A percentile compares a stretch with the other conserved stretches of the same genome.
phyloP scores from a whole-genome alignment of 2,113 vertebrate species.

The Odontesthes bonariensis region DNA sequence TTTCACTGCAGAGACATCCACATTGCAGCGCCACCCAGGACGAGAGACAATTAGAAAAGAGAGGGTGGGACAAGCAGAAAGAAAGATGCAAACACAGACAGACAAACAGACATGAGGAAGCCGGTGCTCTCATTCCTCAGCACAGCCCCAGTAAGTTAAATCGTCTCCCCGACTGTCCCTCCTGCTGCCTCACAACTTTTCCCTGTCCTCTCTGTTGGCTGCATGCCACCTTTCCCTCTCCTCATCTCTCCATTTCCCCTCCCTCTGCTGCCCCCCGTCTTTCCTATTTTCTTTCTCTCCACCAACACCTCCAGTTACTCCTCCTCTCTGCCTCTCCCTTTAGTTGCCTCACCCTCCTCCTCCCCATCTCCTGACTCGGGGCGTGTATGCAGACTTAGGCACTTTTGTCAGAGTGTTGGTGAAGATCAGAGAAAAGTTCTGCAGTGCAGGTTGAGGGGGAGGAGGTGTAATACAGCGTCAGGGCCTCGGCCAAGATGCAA shows the following conservation, averaged over 20 bases:
- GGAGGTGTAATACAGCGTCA: conserved; percentile 37
- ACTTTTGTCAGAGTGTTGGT: conserved; percentile 73
- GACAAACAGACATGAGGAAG: conserved; percentile 31
- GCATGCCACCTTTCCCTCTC: conserved; percentile 55
- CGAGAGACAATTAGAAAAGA: conserved; percentile 52
- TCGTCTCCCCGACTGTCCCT: conserved; percentile 45
- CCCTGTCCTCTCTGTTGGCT: conserved; percentile 63
- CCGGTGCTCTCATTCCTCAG: conserved; percentile 40
- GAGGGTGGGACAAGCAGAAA: conserved; percentile 14
- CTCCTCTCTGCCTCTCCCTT: conserved; percentile 11
- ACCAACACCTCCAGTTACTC: conserved; percentile 29
- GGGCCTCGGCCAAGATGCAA: conserved; percentile 14
- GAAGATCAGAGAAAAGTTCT: conserved; percentile 80
- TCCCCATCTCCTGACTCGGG: conserved; percentile 54
- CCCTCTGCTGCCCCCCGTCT: conserved; percentile 23
- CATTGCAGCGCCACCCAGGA: conserved; percentile 66
- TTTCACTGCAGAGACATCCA: conserved; percentile 77
- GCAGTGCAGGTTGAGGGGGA: conserved; percentile 80
- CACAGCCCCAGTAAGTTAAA: conserved; percentile 43
- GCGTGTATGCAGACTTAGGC: conserved; percentile 77
- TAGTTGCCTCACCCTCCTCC: conserved; percentile 11
- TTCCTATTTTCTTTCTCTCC: conserved; percentile 28
- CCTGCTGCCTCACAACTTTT: conserved; percentile 77
- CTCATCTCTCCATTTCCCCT: conserved; percentile 22
- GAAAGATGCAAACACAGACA: conserved; percentile 27